Conservation (phyloP, 2,888 invertebrate genomes). For the Platycheirus albimanus region DNA sequence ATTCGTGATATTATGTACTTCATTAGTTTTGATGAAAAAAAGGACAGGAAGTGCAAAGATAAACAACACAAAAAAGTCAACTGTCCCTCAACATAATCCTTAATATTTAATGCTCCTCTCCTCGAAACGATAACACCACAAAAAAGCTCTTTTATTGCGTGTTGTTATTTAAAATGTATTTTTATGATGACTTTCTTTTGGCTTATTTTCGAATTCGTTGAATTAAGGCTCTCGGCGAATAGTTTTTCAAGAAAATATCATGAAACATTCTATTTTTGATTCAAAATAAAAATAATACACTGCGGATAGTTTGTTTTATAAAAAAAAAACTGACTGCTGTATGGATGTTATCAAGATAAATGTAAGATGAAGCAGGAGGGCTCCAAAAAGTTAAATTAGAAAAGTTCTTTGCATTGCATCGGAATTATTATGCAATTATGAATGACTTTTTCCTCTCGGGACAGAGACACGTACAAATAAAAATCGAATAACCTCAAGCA, state of each 20-base stretch:
- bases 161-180: too few relatives aligned
- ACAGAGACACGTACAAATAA: background rate
- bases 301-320: background rate
- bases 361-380: background rate
- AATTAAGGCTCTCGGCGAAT: background rate
- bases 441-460: slow-evolving; percentile 7
- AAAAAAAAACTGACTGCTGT: slow-evolving; percentile 5
- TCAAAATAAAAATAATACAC: background rate
- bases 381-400: slow-evolving; percentile 38
- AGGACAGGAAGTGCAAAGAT: background rate
- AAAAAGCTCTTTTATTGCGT: too few relatives aligned
- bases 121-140: background rate
- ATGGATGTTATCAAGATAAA: slow-evolving; percentile 18
- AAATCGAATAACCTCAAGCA: slow-evolving; percentile 6
- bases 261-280: background rate
- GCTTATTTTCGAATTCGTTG: too few relatives aligned
- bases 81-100: background rate
- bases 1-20: too few relatives aligned
- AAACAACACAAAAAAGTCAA: background rate
- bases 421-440: slow-evolving; percentile 34
- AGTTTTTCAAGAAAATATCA: background rate
- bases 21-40: background rate
- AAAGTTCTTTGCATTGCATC: slow-evolving; percentile 35
- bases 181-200: too few relatives aligned
- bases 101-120: background rate